Conservation (phyloP, 1,140 invertebrate genomes). For the Ptiloglossa arizonensis region DNA sequence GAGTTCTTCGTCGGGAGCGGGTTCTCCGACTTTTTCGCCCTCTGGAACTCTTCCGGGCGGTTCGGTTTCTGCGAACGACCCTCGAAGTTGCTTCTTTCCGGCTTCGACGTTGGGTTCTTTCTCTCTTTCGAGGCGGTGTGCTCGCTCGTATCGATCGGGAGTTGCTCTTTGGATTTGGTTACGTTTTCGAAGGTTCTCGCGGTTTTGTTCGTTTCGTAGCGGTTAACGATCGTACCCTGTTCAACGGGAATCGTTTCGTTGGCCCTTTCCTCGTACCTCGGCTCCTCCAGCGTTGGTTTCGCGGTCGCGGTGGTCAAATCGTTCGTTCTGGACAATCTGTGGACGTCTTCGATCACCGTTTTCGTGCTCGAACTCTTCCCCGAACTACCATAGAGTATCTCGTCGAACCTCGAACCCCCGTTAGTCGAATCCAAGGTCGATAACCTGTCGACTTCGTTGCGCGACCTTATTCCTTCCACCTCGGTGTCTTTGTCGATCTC, state of each 20-base stretch:
- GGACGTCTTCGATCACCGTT: conserved; percentile 22
- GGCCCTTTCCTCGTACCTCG: conserved; percentile 27
- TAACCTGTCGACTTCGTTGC: conserved; percentile 22
- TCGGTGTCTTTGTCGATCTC: neutral
- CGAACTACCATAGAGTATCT: conserved; percentile 16
- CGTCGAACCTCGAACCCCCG: conserved; percentile 27
- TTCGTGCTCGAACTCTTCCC: conserved; percentile 60
- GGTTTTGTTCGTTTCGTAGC: neutral
- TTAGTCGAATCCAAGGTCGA: conserved; percentile 19
- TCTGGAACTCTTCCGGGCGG: neutral
- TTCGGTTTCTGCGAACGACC: conserved; percentile 10
- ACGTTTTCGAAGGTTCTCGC: neutral
- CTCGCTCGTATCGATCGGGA: neutral
- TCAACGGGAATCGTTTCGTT: neutral
- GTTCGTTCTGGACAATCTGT: conserved; percentile 44
- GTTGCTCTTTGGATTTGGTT: neutral
- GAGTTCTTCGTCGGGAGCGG: conserved; percentile 10
- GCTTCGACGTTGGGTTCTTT: neutral
- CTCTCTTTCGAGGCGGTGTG: neutral
- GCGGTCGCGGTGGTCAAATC: conserved; percentile 32
- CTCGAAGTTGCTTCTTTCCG: neutral
- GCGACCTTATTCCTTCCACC: neutral
- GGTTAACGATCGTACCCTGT: no score
- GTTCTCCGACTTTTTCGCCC: neutral
- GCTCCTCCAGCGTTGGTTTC: conserved; percentile 38